Evolutionary conservation across 2,113 vertebrate species (phyloP), one percentile per base, ranked within the genome.

Genomic region (Ageneiosus marmoratus): DNA sequence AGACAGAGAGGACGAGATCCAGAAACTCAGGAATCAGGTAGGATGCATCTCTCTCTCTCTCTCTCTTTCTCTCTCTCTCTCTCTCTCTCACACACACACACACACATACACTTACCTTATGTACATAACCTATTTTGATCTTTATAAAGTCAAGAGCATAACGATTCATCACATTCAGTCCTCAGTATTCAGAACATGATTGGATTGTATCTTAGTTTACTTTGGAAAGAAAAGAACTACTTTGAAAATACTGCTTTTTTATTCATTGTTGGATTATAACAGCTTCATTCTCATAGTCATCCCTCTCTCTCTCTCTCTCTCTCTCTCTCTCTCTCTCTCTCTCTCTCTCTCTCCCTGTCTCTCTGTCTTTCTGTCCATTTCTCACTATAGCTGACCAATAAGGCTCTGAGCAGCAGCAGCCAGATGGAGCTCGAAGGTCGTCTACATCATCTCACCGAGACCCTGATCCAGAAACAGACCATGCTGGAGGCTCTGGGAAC

Each of bases 401-500:
- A 99, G 89, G 89, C 96, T 3, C 84, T 99, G 48, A 97, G 98
- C 91, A 97, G 89, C 91, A 97, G 90, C 89, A 97, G 97, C 88
- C 96, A 99, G 87, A 91, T 92, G 0, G 98, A 99, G 90, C 92
- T 99, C 86, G 98, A 99, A 91, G 96, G 95, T 41, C 95, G 97
- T 0, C 95, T 99, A 82, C 97, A 99, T 89, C 98, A 99, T 92
- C 93, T 99, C 82, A 99, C 98, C 0, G 98, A 99, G 93, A 97
- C 97, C 0, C 93, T 99, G 86, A 99, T 99, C 93, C 98, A 99
- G 94, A 99, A 99, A 88, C 98, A 99, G 92, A 99, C 98, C n/a
- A 95, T 97, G 97, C 90, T 99, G 89, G 98, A 99, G 92, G 96
- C 94, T 77, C 93, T 99, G 85, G 96, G 98, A 89, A 99, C 98